A percentile compares a stretch with the other conserved stretches of the same genome.
phyloP scores from a whole-genome alignment of 2,888 invertebrate genomes.

The Protodeltote pygarga region DNA sequence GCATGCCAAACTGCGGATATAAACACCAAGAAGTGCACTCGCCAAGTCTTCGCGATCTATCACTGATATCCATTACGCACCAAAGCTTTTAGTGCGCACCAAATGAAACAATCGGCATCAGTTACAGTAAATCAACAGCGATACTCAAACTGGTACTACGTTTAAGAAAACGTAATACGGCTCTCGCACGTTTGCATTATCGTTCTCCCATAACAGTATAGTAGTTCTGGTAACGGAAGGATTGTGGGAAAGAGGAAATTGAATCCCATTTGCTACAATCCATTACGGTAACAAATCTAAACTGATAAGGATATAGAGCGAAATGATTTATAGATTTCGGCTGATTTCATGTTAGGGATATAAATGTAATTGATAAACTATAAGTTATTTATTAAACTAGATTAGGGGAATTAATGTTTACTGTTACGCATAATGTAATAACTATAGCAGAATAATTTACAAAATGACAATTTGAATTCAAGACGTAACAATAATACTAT shows the following conservation, averaged over 20 bases:
- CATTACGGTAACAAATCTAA: slow-evolving; percentile 54
- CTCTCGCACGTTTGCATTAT: slow-evolving; percentile 14
- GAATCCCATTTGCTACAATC: slow-evolving; percentile 57
- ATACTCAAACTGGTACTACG: slow-evolving; percentile 37
- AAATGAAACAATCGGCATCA: slow-evolving; percentile 46
- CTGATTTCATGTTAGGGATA: slow-evolving; percentile 19
- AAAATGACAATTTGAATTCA: not conserved
- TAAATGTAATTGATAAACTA: no score
- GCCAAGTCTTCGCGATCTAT: slow-evolving; percentile 44
- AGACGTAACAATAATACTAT: slow-evolving; percentile 26
- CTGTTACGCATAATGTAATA: no score
- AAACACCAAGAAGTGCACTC: slow-evolving; percentile 42
- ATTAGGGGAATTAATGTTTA: no score
- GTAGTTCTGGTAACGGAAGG: slow-evolving; percentile 56
- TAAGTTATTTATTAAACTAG: no score
- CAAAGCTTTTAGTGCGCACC: slow-evolving; percentile 60
- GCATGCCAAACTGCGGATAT: slow-evolving; percentile 27
- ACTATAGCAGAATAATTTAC: no score
- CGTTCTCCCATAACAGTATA: slow-evolving; percentile 34
- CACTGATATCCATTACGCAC: slow-evolving; percentile 53
- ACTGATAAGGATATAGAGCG: slow-evolving; percentile 24
- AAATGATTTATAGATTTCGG: slow-evolving; percentile 30
- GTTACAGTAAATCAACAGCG: slow-evolving; percentile 50
- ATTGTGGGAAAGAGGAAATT: slow-evolving; percentile 61
- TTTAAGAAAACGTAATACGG: slow-evolving; percentile 24